Evolutionary conservation across 1,140 invertebrate species (phyloP), one percentile per base, ranked within the genome.

Genomic region (Micrasema minimum): DNA sequence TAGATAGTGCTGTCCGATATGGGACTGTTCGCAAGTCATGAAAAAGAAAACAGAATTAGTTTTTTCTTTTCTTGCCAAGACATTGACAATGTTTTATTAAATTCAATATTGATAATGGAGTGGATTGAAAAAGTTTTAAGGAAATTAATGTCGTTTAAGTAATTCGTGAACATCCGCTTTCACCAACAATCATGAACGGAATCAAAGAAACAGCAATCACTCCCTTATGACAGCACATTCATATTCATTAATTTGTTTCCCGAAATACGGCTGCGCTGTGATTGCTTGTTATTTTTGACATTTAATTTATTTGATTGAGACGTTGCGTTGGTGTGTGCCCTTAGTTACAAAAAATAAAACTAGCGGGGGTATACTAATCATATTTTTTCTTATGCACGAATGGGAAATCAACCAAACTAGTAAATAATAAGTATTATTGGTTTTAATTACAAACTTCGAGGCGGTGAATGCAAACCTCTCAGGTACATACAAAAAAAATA

Each of bases 221-320:
- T 64, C 59, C 57, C 41, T 48, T 48, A 14, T 46, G 59, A 64
- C 59, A 64, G 59, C 59, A 64, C 59, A 64, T 64, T 64, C 59
- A 64, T 64, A 64, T 64, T 41, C 59, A 64, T 64, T 64, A 64
- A 64, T 64, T 64, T 64, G 59, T 64, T 64, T 64, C 45, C 20
- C 59, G 31, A 64, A 64, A 64, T 64, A 62, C 11, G 51, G 51
- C 51, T 51, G 46, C 59, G 41, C 20, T 31, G 23, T 71, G 61
- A 71, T 71, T 66, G 69, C 64, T 71, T 62, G 69, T 71, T 65
- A 72, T 48, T 72, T 68, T 68, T 69, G 72, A 74, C 72, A 70
- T 70, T 70, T 72, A 67, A 72, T 72, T 72, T 72, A 65, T 72
- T 72, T 74, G 67, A 74, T 74, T 73, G 71, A 73, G 71, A 73